A percentile compares a stretch with the other conserved stretches of the same genome.
Conservation (phyloP, 2,888 invertebrate genomes). For the Phania funesta region DNA sequence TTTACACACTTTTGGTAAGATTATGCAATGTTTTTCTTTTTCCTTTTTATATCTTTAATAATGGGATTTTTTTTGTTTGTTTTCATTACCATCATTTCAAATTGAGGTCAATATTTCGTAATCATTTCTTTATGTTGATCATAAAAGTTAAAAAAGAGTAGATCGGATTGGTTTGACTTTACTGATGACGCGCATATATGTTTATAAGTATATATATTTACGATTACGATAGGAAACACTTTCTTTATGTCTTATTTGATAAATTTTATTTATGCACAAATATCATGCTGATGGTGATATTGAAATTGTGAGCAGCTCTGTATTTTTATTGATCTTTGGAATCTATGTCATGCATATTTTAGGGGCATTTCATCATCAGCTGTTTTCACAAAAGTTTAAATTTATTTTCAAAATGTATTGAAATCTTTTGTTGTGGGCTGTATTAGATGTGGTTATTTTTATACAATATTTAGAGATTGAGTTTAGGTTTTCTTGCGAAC, state of each 20-base stretch:
- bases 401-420: no score
- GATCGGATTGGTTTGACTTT: not conserved
- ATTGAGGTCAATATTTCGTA: constrained; percentile 64
- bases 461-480: no score
- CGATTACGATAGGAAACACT: constrained; percentile 38
- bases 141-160: constrained; percentile 34
- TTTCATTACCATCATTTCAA: constrained; percentile 64
- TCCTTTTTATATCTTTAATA: constrained; percentile 20
- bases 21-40: constrained; percentile 57
- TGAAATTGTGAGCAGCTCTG: constrained; percentile 4
- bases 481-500: no score
- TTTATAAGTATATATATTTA: constrained; percentile 20
- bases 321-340: not conserved
- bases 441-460: no score
- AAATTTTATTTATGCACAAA: not conserved
- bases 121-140: constrained; percentile 34
- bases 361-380: not conserved
- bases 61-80: constrained; percentile 21
- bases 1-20: constrained; percentile 31
- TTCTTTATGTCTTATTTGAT: constrained; percentile 30
- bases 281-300: not conserved
- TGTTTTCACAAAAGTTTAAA: not conserved
- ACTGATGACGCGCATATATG: not conserved
- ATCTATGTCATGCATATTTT: not conserved
- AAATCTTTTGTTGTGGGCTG: no score